A percentile compares a stretch with the other conserved stretches of the same genome.
Conservation (phyloP, 2,113 vertebrate species). For the Ahaetulla prasina region DNA sequence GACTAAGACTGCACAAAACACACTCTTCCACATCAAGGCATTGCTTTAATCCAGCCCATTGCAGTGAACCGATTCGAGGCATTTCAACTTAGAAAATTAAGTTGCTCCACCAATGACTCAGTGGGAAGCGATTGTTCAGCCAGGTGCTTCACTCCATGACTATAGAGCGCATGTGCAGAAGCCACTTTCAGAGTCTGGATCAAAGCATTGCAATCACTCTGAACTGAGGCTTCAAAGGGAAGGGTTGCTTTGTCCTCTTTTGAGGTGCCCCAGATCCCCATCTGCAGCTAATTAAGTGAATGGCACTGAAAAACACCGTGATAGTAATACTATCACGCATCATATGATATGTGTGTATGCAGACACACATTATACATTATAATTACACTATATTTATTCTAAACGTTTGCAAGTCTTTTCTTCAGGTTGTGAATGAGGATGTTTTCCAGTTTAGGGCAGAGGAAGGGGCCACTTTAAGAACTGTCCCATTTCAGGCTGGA, state of each 20-base stretch:
- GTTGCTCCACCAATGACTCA: neutral
- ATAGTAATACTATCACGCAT: neutral
- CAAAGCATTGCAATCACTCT: neutral
- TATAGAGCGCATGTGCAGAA: neutral
- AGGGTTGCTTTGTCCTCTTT: neutral
- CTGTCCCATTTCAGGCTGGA: neutral
- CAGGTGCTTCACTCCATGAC: neutral
- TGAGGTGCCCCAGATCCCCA: neutral
- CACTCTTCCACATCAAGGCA: neutral
- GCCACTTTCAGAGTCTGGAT: neutral
- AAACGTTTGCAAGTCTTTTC: neutral
- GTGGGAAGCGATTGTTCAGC: neutral
- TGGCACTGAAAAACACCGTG: neutral
- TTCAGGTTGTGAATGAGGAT: neutral
- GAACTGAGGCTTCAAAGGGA: neutral
- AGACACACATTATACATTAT: neutral
- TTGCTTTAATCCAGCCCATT: neutral
- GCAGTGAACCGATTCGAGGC: neutral
- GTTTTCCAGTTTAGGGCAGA: neutral
- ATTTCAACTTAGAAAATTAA: neutral
- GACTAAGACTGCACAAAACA: neutral
- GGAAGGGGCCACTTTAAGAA: neutral
- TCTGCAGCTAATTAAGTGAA: neutral
- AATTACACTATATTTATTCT: neutral
- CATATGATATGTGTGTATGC: neutral